Base-by-base conservation (phyloP, 2,888 invertebrate genomes). In the Camptogramma bilineatum region DNA sequence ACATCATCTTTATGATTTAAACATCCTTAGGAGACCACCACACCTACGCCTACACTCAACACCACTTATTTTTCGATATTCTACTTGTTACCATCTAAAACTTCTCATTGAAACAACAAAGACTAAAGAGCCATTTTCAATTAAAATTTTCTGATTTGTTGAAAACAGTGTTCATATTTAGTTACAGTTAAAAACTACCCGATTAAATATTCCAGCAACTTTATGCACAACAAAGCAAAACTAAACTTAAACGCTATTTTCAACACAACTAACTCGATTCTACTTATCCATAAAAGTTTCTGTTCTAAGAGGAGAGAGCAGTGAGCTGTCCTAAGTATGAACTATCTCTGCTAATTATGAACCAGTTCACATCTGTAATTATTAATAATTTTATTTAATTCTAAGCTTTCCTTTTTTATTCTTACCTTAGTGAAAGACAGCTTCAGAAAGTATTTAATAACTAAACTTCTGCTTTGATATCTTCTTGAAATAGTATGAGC, bases 261-360 rank as follows among this genome's bases (percentile, higher is more conserved):
- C 79, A 83, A 85, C 82, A 80, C 76, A 78, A 79, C 82, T 86
- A 91, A 90, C 89, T 88, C 78, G 74, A 86, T 88, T 87, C 81
- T 85, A 86, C 85, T 90, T 87, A 91, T 88, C 86, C 80, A 86
- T 85, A 88, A 88, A 90, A 91, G 89, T 91, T 90, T 72, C 68
- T 69, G 79, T 85, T 87, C 86, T 81, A 78, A 85, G 81, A 79
- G 83, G 85, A 85, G 17, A 48, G 19, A 34, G 16, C 2, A 18
- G 5, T n/a, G 24, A 28, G 44, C 13, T 5, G 0, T 51, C 17
- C n/a, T 24, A 51, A 4, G 51, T 58, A 51, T 21, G 50, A 58
- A 58, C 51, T n/a, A 8, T 3, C 17, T 16, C 16, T 3, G 13
- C 1, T 4, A 10, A 7, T 16, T 57, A 42, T 16, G 56, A 50